A percentile compares a stretch with the other conserved stretches of the same genome.
Conservation (phyloP, 37 sponge, comb jelly and placozoan genomes). For the Spongilla lacustris region DNA sequence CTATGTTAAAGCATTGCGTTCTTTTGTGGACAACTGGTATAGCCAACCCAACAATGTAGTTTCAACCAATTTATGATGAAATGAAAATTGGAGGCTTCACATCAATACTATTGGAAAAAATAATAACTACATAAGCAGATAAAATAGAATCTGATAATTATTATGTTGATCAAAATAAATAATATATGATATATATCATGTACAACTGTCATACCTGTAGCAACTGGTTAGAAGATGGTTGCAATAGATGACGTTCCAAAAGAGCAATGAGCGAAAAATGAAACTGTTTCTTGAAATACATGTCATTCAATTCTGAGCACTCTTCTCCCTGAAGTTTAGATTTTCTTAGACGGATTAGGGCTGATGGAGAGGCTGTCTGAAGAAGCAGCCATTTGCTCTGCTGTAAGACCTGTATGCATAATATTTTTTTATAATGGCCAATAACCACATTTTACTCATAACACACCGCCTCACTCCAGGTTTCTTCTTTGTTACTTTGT, state of each 20-base stretch:
- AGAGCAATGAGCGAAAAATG: conserved; percentile 44
- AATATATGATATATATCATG: background rate
- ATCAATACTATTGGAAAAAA: no score
- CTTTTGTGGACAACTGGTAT: no score
- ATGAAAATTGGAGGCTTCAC: no score
- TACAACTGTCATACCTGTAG: no score
- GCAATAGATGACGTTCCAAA: background rate
- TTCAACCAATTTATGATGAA: no score
- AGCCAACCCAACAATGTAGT: no score
- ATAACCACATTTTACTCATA: background rate
- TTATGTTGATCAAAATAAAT: background rate
- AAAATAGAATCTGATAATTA: no score
- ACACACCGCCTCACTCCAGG: no score
- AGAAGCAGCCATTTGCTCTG: conserved; percentile 7
- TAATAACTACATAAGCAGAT: background rate
- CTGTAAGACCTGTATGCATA: conserved; percentile 3
- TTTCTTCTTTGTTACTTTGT: no score
- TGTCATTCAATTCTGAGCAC: background rate
- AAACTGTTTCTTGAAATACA: conserved; percentile 55
- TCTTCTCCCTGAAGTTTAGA: background rate
- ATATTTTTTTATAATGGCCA: no score
- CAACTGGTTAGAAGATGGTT: background rate
- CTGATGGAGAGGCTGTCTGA: conserved; percentile 33
- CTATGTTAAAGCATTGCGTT: no score
- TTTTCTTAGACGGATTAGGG: conserved; percentile 8